Evolutionary conservation across 2,888 invertebrate species (phyloP).

Genomic region (Polietes domitor): DNA sequence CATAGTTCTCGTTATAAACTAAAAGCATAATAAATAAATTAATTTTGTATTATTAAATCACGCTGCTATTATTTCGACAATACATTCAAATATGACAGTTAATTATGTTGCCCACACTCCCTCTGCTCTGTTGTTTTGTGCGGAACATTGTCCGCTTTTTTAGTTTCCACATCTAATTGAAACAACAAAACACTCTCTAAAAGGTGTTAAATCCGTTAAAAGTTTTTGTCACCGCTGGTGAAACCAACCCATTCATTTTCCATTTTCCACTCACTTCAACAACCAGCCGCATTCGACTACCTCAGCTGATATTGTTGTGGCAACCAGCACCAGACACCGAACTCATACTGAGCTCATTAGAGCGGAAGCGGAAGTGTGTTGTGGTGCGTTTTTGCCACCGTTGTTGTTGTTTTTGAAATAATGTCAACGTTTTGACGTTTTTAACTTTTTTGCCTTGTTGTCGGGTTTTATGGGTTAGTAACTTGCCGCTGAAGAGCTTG

Average conservation of each 20-base stretch:
- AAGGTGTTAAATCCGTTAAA: conserved; percentile 59
- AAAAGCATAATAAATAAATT: too few species aligned
- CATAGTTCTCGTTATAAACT: too few species aligned
- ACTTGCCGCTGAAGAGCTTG: not conserved
- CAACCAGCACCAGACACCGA: not conserved
- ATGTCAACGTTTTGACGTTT: conserved; percentile 52
- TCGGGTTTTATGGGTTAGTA: conserved; percentile 13
- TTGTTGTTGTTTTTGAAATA: conserved; percentile 39
- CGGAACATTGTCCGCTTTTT: not conserved
- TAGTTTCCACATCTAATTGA: conserved; percentile 36
- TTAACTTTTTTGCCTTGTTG: conserved; percentile 40
- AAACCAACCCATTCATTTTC: conserved; percentile 24
- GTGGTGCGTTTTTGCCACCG: conserved; percentile 39
- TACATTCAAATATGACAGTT: not conserved
- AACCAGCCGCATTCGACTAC: not conserved
- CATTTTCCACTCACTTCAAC: conserved; percentile 25
- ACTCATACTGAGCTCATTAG: conserved; percentile 43
- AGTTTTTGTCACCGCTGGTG: conserved; percentile 51
- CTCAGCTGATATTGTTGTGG: not conserved
- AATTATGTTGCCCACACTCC: not conserved
- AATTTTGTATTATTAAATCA: not conserved
- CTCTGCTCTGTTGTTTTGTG: not conserved
- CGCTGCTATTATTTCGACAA: not conserved
- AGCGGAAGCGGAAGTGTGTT: conserved; percentile 63
- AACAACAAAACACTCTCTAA: not conserved